Conservation (phyloP, 2,797 vertebrate species). For the Notoglanidium macrostoma region DNA sequence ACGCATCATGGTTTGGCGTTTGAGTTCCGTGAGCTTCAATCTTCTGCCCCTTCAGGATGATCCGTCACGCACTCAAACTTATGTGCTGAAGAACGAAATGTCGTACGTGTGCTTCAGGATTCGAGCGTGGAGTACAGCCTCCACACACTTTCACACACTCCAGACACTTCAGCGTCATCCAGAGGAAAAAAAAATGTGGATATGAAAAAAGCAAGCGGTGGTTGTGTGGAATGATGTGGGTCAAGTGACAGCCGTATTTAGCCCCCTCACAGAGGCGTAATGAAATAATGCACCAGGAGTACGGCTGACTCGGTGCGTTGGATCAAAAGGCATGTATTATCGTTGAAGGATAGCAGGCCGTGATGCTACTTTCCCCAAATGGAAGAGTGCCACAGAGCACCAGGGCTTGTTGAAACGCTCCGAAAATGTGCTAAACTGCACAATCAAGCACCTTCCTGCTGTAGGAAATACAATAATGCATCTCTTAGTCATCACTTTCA, state of each 20-base stretch:
- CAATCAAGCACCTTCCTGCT: slow-evolving; percentile 24
- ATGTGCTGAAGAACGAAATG: not conserved
- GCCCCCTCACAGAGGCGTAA: slow-evolving; percentile 41
- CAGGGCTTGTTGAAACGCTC: slow-evolving; percentile 43
- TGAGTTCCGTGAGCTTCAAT: not conserved
- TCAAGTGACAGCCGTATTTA: slow-evolving; percentile 54
- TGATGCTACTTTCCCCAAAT: slow-evolving; percentile 48
- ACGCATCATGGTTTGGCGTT: not conserved
- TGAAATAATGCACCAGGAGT: slow-evolving; percentile 41
- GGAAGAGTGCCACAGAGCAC: slow-evolving; percentile 43
- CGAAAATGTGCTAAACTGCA: slow-evolving; percentile 47
- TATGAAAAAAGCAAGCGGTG: slow-evolving; percentile 14
- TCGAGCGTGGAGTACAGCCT: not conserved
- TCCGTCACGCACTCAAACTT: slow-evolving; percentile 4
- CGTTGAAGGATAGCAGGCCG: slow-evolving; percentile 41
- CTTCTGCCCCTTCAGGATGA: not conserved
- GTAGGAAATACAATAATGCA: slow-evolving; percentile 32
- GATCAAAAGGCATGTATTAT: slow-evolving; percentile 49
- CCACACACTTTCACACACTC: slow-evolving; percentile 27
- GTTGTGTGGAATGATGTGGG: slow-evolving; percentile 23
- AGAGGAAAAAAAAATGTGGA: not conserved
- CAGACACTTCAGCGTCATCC: slow-evolving; percentile 28
- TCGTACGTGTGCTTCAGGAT: not conserved
- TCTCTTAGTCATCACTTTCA: slow-evolving; percentile 41
- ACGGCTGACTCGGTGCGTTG: slow-evolving; percentile 28